A percentile compares a stretch with the other conserved stretches of the same genome.
phyloP scores from a whole-genome alignment of 2,113 vertebrate species.

The Thryonomys swinderianus region DNA sequence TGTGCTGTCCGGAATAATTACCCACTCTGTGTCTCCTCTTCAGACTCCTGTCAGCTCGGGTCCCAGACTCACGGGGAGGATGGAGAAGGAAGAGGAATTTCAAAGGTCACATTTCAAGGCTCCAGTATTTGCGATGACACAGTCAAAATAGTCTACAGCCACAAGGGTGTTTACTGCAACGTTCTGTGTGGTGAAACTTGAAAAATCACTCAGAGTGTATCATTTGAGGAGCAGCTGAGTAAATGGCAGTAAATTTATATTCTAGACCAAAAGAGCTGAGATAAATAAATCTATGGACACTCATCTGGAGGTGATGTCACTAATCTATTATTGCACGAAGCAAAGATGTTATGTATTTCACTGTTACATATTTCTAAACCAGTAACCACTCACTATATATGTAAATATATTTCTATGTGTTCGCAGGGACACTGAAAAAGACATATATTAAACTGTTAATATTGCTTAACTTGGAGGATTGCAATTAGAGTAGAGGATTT shows the following conservation, averaged over 20 bases:
- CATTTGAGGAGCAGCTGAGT: background rate
- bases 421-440: background rate
- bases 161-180: background rate
- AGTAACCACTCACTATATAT: background rate
- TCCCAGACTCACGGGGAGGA: background rate
- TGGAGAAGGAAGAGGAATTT: background rate
- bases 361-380: background rate
- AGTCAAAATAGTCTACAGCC: constrained; percentile 23
- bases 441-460: background rate
- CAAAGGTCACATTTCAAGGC: constrained; percentile 9
- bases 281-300: background rate
- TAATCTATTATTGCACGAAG: background rate
- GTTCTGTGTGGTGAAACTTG: background rate
- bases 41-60: background rate
- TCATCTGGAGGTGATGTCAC: background rate
- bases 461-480: background rate
- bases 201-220: background rate
- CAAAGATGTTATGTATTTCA: background rate
- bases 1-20: background rate
- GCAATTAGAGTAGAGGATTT: background rate
- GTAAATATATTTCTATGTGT: background rate
- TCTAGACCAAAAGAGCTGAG: background rate
- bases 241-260: background rate
- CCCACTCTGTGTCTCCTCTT: background rate
- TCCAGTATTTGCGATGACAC: background rate